Base-by-base conservation (phyloP, 2,113 vertebrate genomes). In the Chlorodrepanis virens region DNA sequence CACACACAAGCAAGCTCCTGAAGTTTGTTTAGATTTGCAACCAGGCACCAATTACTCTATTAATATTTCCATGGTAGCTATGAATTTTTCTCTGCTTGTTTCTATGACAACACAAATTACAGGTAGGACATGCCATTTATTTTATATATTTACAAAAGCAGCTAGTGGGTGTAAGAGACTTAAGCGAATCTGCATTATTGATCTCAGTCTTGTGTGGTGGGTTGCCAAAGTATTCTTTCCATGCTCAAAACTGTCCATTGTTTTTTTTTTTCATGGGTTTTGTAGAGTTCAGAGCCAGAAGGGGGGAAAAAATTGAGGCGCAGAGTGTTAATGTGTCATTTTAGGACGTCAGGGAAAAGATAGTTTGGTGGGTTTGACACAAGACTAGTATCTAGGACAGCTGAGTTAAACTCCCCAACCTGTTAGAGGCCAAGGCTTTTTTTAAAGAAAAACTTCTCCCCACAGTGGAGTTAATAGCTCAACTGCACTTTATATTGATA, bases 21-120 rank as follows among this genome's bases (percentile, higher is more conserved):
- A 98, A 68, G 39, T 99, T 56, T 99, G 99, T 94, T 97, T 99
- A 84, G 97, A 98, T 85, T 97, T 99, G 91, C 97, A 96, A 28
- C 98, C 98, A 7, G 98, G 98, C 68, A 99, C 99, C 91, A 99
- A 99, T 97, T 99, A 99, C 96, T 99, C 97, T 56, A 93, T 99
- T 95, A 98, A 98, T 54, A 85, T 99, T 78, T 98, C 97, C 49
- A 98, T 99, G 63, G 25, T 96, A 74, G 98, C 98, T 37, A 87
- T 97, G 61, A 94, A 96, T 83, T 96, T 96, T 91, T 97, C 94
- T n/a, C 53, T 92, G 39, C 93, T 71, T 9, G 25, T 98, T 96
- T 97, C 95, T 71, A 92, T 98, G 33, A 98, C 97, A 94, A 99
- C 98, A 61, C 97, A 96, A 91, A 98, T 99, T 93, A 72, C 97